A percentile compares a stretch with the other conserved stretches of the same genome.
phyloP scores from a whole-genome alignment of 2,888 invertebrate species.

The Spialia ferax region DNA sequence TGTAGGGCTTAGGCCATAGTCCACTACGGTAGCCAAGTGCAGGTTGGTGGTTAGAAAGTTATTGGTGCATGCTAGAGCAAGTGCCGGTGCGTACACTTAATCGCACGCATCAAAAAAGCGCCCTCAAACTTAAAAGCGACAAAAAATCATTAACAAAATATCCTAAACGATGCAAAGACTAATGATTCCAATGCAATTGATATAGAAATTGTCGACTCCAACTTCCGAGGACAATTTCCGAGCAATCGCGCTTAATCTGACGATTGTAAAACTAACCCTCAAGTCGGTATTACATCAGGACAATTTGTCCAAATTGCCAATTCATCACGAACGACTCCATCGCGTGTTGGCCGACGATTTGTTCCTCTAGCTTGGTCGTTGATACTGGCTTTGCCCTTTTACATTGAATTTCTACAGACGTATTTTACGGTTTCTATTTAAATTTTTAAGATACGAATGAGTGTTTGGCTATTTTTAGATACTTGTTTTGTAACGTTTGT shows the following conservation, averaged over 20 bases:
- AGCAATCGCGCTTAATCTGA: conserved; percentile 38
- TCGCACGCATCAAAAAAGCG: too few species aligned
- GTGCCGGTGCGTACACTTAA: too few species aligned
- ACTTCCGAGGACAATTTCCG: conserved; percentile 38
- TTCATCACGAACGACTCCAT: conserved; percentile 47
- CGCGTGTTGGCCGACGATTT: conserved; percentile 52
- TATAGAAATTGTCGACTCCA: conserved; percentile 14
- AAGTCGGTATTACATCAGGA: conserved; percentile 43
- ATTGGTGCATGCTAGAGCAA: too few species aligned
- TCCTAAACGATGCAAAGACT: background rate
- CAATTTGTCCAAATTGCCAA: conserved; percentile 54
- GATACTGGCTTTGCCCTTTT: conserved; percentile 27
- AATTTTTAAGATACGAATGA: conserved; percentile 10
- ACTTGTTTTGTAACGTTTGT: background rate
- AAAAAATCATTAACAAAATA: background rate
- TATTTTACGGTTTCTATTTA: conserved; percentile 13
- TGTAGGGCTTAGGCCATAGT: too few species aligned
- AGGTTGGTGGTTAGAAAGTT: too few species aligned
- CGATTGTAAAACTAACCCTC: conserved; percentile 36
- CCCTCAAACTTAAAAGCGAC: background rate
- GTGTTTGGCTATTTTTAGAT: background rate
- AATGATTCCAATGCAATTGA: background rate
- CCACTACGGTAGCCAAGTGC: too few species aligned
- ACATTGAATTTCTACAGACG: conserved; percentile 8
- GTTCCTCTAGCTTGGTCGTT: conserved; percentile 29